Evolutionary conservation across 2,888 invertebrate species (phyloP).

Genomic region (Axea sp.): DNA sequence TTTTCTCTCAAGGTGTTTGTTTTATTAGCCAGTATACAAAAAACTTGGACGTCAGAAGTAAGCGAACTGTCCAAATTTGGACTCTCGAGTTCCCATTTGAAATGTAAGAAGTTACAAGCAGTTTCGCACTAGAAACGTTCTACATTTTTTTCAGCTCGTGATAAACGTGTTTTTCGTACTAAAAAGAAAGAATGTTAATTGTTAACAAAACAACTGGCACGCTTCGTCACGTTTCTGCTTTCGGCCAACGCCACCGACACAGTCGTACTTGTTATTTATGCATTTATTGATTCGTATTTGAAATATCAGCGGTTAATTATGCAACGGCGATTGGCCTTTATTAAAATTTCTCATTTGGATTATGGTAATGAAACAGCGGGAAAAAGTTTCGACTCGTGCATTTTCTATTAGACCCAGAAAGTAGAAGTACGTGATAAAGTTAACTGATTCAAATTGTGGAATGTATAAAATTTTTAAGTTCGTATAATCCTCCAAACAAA

Average conservation of each 20-base stretch:
- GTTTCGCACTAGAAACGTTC: too few relatives aligned
- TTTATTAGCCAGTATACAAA: too few relatives aligned
- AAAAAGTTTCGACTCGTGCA: not conserved
- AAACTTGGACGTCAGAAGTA: too few relatives aligned
- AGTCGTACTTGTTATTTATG: too few relatives aligned
- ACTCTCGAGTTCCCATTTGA: too few relatives aligned
- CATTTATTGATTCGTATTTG: not conserved
- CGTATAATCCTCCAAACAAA: conserved; percentile 6
- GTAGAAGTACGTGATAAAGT: conserved; percentile 4
- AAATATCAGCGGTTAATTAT: not conserved
- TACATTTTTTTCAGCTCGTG: too few relatives aligned
- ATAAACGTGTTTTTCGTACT: conserved; percentile 23
- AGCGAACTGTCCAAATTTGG: too few relatives aligned
- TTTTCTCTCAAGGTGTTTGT: too few relatives aligned
- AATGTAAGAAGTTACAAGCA: too few relatives aligned
- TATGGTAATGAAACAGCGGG: not conserved
- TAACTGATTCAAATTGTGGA: conserved; percentile 11
- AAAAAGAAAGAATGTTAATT: conserved; percentile 23
- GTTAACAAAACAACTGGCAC: conserved; percentile 9
- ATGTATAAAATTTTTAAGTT: conserved; percentile 9
- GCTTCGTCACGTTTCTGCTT: not conserved
- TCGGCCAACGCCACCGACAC: too few relatives aligned
- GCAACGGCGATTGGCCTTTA: not conserved
- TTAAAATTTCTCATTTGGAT: not conserved
- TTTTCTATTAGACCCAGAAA: not conserved